Percentiles rank a stretch among this genome's conserved stretches.
These are phyloP conservation scores for Urocolius indicus DNA, from an alignment of 2,113 vertebrate genomes.

Conservation along the genomic window DNA sequence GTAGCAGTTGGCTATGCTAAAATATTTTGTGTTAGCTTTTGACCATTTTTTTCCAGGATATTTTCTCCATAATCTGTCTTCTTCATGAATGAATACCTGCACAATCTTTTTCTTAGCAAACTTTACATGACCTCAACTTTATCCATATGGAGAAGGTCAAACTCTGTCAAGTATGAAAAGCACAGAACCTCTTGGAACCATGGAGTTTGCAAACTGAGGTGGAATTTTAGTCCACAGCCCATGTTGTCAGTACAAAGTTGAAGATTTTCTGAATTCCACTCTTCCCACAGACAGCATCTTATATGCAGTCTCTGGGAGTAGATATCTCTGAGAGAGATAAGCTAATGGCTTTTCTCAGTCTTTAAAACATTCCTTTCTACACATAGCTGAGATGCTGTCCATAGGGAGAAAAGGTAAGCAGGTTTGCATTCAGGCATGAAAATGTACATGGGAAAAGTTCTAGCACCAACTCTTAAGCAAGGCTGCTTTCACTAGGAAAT, in stretches of 20 bases:
- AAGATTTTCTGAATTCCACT: constrained; percentile 26
- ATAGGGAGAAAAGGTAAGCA: not conserved
- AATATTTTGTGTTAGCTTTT: not conserved
- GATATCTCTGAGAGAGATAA: not conserved
- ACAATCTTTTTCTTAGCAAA: not conserved
- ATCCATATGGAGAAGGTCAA: not conserved
- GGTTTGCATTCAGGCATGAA: not conserved
- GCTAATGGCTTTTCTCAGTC: not conserved
- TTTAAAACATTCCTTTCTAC: constrained; percentile 5
- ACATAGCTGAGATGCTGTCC: not conserved
- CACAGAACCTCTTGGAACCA: not conserved
- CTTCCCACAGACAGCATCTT: not conserved
- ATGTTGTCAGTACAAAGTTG: not conserved
- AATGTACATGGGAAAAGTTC: not conserved
- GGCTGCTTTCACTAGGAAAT: not conserved
- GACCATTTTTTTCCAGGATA: not conserved
- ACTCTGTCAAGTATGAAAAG: not conserved
- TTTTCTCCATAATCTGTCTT: not conserved
- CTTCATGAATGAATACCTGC: not conserved
- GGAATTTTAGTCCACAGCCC: not conserved
- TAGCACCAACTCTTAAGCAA: not conserved
- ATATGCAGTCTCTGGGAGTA: not conserved
- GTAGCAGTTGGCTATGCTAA: not conserved
- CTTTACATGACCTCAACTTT: not conserved
- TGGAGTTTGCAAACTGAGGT: not conserved